Evolutionary conservation across 2,797 vertebrate genomes (phyloP).

Genomic region (Amphiprion clarkii): DNA sequence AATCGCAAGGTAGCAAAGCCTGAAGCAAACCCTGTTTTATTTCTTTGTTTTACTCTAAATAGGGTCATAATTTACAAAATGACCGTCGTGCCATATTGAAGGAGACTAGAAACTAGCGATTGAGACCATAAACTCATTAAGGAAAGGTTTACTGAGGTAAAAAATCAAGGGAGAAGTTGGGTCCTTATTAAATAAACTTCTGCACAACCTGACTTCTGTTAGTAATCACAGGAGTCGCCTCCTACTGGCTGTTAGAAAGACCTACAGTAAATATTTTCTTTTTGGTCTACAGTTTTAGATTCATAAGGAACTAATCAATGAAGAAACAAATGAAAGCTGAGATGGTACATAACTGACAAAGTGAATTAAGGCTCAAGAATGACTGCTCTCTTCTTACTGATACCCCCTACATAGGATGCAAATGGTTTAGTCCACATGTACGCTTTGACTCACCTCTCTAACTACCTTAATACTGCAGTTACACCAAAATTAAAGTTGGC

Average conservation of each 20-base stretch:
- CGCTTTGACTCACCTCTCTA: not conserved
- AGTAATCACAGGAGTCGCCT: no score
- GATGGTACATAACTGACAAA: not conserved
- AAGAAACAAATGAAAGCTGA: not conserved
- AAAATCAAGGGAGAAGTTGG: no score
- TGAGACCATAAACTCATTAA: no score
- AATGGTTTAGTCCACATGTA: not conserved
- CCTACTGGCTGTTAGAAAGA: not conserved
- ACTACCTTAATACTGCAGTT: not conserved
- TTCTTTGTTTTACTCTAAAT: no score
- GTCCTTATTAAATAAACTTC: no score
- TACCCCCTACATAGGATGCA: not conserved
- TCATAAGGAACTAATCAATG: not conserved
- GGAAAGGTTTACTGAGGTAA: no score
- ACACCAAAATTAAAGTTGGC: not conserved
- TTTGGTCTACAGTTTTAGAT: not conserved
- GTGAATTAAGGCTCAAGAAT: not conserved
- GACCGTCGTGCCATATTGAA: no score
- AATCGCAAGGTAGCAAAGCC: no score
- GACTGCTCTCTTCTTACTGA: not conserved
- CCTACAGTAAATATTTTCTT: not conserved
- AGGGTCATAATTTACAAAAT: no score
- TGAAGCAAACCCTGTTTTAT: no score
- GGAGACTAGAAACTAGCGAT: no score
- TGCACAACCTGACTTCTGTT: no score